Base-by-base conservation (phyloP, 2,888 invertebrate genomes). In the Meteorus colon region DNA sequence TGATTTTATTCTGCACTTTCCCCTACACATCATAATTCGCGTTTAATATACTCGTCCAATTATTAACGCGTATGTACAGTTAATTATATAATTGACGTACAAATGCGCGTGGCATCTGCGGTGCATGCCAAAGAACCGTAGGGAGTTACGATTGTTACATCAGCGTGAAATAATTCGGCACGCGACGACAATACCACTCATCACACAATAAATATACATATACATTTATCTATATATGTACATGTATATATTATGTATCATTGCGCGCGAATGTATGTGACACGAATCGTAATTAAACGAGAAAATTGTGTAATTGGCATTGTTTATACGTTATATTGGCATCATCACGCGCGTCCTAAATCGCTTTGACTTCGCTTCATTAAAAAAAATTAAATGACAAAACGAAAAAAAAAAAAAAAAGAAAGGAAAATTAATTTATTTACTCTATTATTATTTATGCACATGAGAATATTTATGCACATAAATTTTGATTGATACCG, bases 161-260 rank as follows among this genome's bases (percentile, higher is more conserved):
- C 87, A 89, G 80, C 86, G 81, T 84, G 80, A 83, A 88, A 89
- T 89, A 89, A 89, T 89, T 88, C 81, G 88, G 87, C 89, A 89
- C 87, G 88, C 88, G 88, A 88, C 88, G 86, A 82, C 84, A 84
- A 85, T 86, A 84, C 81, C 82, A 75, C 37, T 65, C 65, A 37
- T 65, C 65, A 37, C 41, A 72, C 48, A 71, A 62, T 60, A 37
- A 74, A 27, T 41, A 41, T 41, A 34, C 2, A 55, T 73, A 6
- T 41, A 67, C 37, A 66, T 65, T 19, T 65, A 65, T 65, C 14
- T 37, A 63, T 34, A 63, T 62, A 67, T 48, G 16, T 68, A 68
- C 31, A 51, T 29, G 45, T 48, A 55, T 16, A 62, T 45, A 37
- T 37, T 41, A 41, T 41, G 41, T 55, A 63, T 80, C 81, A 78